Base-by-base conservation (phyloP, 2,113 vertebrate genomes). In the Percopsis transmontana region DNA sequence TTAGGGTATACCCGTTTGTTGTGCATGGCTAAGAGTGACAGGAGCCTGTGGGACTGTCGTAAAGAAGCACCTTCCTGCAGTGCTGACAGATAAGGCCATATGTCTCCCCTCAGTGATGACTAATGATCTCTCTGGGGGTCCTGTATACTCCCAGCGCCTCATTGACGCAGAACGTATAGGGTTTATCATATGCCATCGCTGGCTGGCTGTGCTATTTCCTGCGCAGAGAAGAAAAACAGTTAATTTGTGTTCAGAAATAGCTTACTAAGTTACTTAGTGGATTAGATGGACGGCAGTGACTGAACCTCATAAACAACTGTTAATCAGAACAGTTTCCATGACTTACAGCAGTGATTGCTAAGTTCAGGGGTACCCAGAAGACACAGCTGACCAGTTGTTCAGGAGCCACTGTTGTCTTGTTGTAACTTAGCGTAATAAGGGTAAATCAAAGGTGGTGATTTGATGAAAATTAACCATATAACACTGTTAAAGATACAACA, bases 51-150 rank as follows among this genome's bases (percentile, higher is more conserved):
- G 71, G 76, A 55, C 76, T 40, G 20, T 24, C 68, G 58, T 20
- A 51, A 57, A 71, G 48, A 24, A 52, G 48, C 33, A 68, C 62
- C 72, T 53, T 76, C 41, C 48, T 57, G 56, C 23, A 13, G 52
- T 39, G 74, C 59, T 76, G 76, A 82, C 66, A 83, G 78, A 85
- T 54, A 74, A 69, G 69, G 76, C 70, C 39, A 23, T 61, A 44
- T 41, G 58, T 68, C 68, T 74, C 23, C 38, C 45, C 58, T 79
- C 44, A 42, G 16, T 61, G 50, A 80, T 65, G 63, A 81, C 19
- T 71, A 59, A 79, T 69, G 47, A 70, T 68, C 62, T 74, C 73
- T 58, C 58, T 38, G 15, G 55, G 53, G 73, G 20, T 48, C 52
- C 64, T n/a, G 8, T 24, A 61, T 39, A 45, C 44, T 20, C 14